A percentile compares a stretch with the other conserved stretches of the same genome.
Conservation (phyloP, 2,797 vertebrate genomes). For the Oreortyx pictus region DNA sequence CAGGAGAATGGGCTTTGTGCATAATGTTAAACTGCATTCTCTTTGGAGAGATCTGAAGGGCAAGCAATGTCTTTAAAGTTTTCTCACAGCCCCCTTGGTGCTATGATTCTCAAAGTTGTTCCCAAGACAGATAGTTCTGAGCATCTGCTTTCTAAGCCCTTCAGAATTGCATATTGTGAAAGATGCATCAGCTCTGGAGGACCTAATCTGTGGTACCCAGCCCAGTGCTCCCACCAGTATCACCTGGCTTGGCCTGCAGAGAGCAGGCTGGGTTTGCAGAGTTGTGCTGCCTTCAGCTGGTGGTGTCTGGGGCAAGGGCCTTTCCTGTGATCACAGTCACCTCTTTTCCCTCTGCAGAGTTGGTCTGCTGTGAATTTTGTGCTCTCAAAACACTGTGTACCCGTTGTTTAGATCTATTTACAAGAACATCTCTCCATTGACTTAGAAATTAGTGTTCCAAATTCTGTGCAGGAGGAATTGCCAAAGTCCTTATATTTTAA, state of each 20-base stretch:
- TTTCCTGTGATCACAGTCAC: neutral
- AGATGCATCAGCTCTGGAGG: neutral
- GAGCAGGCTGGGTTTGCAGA: neutral
- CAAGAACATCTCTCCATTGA: constrained; percentile 34
- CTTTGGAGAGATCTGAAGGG: neutral
- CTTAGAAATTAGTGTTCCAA: constrained; percentile 59
- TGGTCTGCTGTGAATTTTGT: neutral
- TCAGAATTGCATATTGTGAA: neutral
- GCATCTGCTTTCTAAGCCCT: neutral
- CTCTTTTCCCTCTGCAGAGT: neutral
- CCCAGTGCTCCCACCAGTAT: neutral
- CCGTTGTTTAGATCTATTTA: constrained; percentile 27
- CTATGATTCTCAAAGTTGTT: neutral
- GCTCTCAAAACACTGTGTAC: neutral
- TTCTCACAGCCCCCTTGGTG: neutral
- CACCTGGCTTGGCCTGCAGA: neutral
- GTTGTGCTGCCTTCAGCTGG: neutral
- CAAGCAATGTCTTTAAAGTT: neutral
- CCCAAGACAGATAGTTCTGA: neutral
- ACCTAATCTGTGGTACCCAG: neutral
- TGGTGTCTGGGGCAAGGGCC: neutral
- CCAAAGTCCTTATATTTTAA: constrained; percentile 56
- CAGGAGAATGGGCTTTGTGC: neutral
- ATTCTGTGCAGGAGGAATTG: constrained; percentile 50
- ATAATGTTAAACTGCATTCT: neutral